A percentile compares a stretch with the other conserved stretches of the same genome.
phyloP scores from a whole-genome alignment of 2,113 vertebrate species.

The Brachypteracias leptosomus region DNA sequence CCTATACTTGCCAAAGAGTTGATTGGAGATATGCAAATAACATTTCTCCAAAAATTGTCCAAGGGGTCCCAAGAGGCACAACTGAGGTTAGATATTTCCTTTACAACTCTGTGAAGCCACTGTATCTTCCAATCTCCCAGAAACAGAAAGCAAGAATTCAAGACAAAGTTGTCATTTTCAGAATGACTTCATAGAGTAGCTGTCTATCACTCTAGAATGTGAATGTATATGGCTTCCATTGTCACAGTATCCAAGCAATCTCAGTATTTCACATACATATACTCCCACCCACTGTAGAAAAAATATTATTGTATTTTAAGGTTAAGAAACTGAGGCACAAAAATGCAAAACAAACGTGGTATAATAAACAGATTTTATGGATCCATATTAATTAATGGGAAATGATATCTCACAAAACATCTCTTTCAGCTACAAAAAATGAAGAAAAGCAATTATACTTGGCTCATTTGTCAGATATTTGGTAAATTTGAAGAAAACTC shows the following conservation, averaged over 20 bases:
- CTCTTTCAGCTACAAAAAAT: neutral
- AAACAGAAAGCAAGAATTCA: conserved; percentile 52
- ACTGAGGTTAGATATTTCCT: conserved; percentile 23
- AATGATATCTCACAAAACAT: neutral
- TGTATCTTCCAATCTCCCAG: neutral
- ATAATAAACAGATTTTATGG: neutral
- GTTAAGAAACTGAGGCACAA: neutral
- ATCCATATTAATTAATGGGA: neutral
- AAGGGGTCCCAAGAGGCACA: conserved; percentile 39
- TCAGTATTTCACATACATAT: neutral
- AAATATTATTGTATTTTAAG: neutral
- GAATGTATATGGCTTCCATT: neutral
- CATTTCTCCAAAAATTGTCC: conserved; percentile 46
- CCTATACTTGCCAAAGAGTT: conserved; percentile 47
- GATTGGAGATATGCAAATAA: conserved; percentile 65
- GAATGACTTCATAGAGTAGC: neutral
- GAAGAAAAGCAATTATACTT: neutral
- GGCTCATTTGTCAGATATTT: neutral
- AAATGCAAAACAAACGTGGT: neutral
- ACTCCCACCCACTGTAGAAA: neutral
- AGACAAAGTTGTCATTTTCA: conserved; percentile 46
- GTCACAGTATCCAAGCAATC: neutral
- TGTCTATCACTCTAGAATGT: conserved; percentile 20
- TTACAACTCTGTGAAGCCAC: conserved; percentile 2
- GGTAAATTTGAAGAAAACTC: neutral